phyloP scores from a whole-genome alignment of 2,888 invertebrate species.

The Congeria kusceri region DNA sequence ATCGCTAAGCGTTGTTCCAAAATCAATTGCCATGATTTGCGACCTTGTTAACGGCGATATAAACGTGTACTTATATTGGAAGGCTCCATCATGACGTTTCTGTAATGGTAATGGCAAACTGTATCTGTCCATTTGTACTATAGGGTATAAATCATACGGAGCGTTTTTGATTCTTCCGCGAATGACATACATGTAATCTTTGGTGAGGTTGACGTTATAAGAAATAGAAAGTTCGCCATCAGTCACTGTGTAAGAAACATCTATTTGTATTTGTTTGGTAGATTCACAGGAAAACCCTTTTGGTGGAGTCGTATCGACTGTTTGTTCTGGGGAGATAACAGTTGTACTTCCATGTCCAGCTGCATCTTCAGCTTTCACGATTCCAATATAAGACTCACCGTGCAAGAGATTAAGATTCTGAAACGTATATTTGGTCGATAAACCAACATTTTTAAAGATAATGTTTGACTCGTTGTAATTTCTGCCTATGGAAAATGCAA shows the following conservation, averaged over 20 bases:
- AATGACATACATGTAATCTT: constrained; percentile 18
- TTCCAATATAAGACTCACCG: constrained; percentile 43
- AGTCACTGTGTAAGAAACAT: background rate
- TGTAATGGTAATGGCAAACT: constrained; percentile 7
- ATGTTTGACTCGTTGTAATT: background rate
- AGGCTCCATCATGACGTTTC: constrained; percentile 14
- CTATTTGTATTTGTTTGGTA: constrained; percentile 2
- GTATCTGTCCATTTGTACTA: constrained; percentile 9
- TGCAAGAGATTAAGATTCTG: constrained; percentile 9
- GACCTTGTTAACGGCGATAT: constrained; percentile 2
- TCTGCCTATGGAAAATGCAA: background rate
- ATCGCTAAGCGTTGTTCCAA: no score
- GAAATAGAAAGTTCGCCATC: background rate
- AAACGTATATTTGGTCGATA: constrained; percentile 17
- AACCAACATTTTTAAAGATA: constrained; percentile 25
- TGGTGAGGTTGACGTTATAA: constrained; percentile 9
- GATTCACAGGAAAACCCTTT: background rate
- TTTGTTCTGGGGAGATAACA: background rate
- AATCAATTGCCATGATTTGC: no score
- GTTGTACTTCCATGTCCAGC: constrained; percentile 48
- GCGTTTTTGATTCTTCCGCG: background rate
- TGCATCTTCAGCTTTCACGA: constrained; percentile 59
- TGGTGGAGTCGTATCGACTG: constrained; percentile 23
- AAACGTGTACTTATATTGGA: constrained; percentile 26
- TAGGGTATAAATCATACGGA: background rate